Conservation (phyloP, 2,888 invertebrate species). For the Leptinotarsa rubiginosa region DNA sequence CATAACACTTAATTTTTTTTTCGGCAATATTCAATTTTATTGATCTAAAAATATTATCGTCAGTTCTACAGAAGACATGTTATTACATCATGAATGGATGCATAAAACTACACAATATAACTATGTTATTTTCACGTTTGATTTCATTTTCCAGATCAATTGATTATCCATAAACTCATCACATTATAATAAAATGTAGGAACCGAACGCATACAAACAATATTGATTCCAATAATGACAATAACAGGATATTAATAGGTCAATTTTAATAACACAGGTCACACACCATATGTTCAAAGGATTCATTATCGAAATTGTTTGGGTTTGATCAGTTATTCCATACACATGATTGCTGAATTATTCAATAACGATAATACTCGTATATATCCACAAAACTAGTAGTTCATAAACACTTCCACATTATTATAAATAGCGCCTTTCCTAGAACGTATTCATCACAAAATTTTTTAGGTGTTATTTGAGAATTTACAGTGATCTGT, state of each 20-base stretch:
- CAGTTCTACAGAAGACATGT: no score
- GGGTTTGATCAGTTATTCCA: neutral
- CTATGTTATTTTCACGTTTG: neutral
- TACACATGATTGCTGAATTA: neutral
- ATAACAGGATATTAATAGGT: conserved; percentile 40
- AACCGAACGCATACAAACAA: conserved; percentile 37
- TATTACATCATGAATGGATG: no score
- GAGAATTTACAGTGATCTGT: no score
- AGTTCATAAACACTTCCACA: no score
- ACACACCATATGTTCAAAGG: conserved; percentile 7
- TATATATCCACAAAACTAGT: no score
- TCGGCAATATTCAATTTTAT: no score
- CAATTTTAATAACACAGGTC: conserved; percentile 31
- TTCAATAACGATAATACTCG: no score
- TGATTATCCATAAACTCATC: conserved; percentile 34
- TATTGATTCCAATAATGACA: conserved; percentile 36
- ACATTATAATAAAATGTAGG: conserved; percentile 31
- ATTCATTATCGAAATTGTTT: neutral
- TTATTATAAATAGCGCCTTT: no score
- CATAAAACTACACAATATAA: neutral
- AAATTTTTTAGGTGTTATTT: no score
- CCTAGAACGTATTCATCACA: no score
- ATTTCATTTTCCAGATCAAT: neutral
- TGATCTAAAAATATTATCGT: no score
- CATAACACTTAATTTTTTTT: no score